These are phyloP conservation scores for Leptogaster cylindrica DNA, from an alignment of 2,888 invertebrate species.

Conservation along the genomic window DNA sequence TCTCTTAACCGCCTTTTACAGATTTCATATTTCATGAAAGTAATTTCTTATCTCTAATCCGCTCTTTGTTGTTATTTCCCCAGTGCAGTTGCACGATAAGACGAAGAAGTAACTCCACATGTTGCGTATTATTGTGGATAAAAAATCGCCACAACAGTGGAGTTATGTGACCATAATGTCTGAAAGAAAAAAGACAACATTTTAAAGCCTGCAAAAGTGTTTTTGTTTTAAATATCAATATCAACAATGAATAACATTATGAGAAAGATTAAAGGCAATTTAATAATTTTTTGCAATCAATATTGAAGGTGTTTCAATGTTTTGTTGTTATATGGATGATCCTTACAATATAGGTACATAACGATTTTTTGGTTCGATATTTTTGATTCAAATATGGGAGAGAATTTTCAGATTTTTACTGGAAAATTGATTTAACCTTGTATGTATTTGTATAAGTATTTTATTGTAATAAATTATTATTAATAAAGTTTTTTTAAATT, in stretches of 20 bases:
- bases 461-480: no score
- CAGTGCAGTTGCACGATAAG: conserved; percentile 19
- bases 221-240: no score
- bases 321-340: background rate
- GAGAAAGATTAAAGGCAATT: background rate
- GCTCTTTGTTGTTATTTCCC: background rate
- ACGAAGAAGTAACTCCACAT: conserved; percentile 10
- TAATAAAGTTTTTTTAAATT: no score
- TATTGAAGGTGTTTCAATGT: background rate
- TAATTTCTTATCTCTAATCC: no score
- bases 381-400: no score
- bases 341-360: background rate
- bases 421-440: no score
- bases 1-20: background rate
- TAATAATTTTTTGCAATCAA: background rate
- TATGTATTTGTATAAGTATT: no score
- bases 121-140: background rate
- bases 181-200: background rate
- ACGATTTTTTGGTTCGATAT: background rate
- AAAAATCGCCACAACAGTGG: background rate
- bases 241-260: no score
- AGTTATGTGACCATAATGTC: conserved; percentile 8
- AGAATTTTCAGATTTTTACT: no score
- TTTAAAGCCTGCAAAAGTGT: background rate
- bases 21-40: conserved; percentile 6